Base-by-base conservation (phyloP, 2,113 vertebrate genomes). In the Toxotes jaculatrix region DNA sequence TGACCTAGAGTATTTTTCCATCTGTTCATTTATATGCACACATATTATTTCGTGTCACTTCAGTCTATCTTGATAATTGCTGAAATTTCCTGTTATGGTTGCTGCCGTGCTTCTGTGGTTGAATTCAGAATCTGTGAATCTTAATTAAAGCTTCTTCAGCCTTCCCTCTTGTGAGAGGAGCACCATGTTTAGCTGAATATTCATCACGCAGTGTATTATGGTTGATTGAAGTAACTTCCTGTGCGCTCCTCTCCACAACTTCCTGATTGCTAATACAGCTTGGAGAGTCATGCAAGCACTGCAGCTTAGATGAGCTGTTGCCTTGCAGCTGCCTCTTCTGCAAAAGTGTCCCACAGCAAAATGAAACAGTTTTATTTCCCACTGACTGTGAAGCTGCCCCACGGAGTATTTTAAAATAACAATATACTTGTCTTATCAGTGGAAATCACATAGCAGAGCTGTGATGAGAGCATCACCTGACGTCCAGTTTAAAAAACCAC, bases 181-280 rank as follows among this genome's bases (percentile, higher is more conserved):
- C 56, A 0, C 62, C 67, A 36, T 70, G 57, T 89, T 87, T 32
- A 83, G 88, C 83, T 85, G 84, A 86, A 84, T 86, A 89, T 89
- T 93, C 89, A 91, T 90, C 85, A 60, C 1, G 63, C 67, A 3
- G 74, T 34, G 71, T 57, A 89, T 81, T 79, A 81, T 31, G 73
- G 40, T 13, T 83, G 87, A 89, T 91, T 90, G 83, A 91, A 82
- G 72, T 7, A 9, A 79, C 87, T 92, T 91, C 89, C 83, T 87
- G 70, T 7, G 57, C 55, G 10, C 82, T 85, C 79, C 73, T 75
- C 79, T 73, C 40, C 66, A 63, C 16, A 67, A 81, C 86, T 84
- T 90, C 83, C 89, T 90, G 91, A 91, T 91, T 89, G 80, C 87
- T 69, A 42, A 75, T 68, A 77, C 64, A 59, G 76, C 60, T 84